Percentiles rank a stretch among this genome's conserved stretches.
These are phyloP conservation scores for Sesia apiformis DNA, from an alignment of 2,888 invertebrate genomes.

Conservation along the genomic window DNA sequence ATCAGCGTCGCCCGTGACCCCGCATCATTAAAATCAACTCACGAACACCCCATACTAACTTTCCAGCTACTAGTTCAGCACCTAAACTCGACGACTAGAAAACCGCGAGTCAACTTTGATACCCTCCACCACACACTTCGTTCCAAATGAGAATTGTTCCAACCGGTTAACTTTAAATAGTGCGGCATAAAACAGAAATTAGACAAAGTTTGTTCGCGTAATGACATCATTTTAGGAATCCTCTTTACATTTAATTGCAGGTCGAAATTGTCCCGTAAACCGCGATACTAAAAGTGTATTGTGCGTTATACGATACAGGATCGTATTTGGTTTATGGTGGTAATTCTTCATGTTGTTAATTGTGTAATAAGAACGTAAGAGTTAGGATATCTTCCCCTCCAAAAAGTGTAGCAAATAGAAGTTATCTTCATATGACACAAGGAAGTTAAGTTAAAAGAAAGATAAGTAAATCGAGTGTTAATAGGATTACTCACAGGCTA, in stretches of 20 bases:
- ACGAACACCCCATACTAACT: no score
- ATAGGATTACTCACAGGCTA: no score
- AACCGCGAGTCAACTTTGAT: background rate
- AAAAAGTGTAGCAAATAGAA: no score
- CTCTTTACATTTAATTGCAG: background rate
- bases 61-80: background rate
- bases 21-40: no score
- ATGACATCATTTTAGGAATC: background rate
- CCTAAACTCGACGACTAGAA: background rate
- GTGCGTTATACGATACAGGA: background rate
- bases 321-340: background rate
- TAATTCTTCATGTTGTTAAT: no score
- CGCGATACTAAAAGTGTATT: background rate
- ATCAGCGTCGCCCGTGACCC: no score
- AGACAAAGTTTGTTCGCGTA: background rate
- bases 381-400: no score
- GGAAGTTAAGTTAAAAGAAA: no score
- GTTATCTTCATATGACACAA: no score
- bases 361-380: no score
- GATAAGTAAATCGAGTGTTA: no score
- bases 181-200: background rate
- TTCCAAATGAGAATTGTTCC: constrained; percentile 1
- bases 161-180: background rate
- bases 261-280: background rate
- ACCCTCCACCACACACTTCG: background rate